Evolutionary conservation across 2,888 invertebrate genomes (phyloP).

Genomic region (Leptopilina myrica): DNA sequence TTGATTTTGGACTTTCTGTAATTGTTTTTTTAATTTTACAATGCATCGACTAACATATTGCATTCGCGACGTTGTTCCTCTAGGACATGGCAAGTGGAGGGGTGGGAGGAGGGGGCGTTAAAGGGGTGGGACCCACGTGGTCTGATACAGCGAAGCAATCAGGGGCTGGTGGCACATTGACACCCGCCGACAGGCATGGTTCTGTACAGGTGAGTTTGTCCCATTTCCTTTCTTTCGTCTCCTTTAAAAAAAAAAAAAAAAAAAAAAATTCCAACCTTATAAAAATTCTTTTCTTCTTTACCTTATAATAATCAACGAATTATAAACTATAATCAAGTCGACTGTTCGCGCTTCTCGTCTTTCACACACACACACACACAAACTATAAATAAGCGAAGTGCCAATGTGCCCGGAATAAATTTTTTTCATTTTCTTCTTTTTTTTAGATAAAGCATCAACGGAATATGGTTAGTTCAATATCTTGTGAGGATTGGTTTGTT

Average conservation of each 20-base stretch:
- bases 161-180: constrained; percentile 88
- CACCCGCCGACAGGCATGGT: constrained; percentile 97
- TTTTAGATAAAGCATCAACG: constrained; percentile 70
- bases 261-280: constrained; percentile 1
- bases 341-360: constrained; percentile 10
- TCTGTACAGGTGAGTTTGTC: constrained; percentile 90
- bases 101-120: constrained; percentile 79
- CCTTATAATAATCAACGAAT: constrained; percentile 10
- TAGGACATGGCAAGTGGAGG: constrained; percentile 75
- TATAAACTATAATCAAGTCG: constrained; percentile 10
- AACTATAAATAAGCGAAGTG: constrained; percentile 48
- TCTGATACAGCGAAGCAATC: constrained; percentile 91
- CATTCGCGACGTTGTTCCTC: constrained; percentile 73
- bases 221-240: constrained; percentile 41
- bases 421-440: constrained; percentile 65
- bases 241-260: too few species aligned
- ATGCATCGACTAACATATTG: constrained; percentile 67
- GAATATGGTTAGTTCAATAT: constrained; percentile 71
- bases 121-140: constrained; percentile 88
- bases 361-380: background rate
- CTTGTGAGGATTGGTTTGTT: constrained; percentile 67
- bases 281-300: constrained; percentile 39
- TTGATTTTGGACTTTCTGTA: constrained; percentile 32
- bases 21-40: constrained; percentile 45
- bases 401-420: constrained; percentile 61